Base-by-base conservation (phyloP, 2,888 invertebrate genomes). In the Andrena bucephala region DNA sequence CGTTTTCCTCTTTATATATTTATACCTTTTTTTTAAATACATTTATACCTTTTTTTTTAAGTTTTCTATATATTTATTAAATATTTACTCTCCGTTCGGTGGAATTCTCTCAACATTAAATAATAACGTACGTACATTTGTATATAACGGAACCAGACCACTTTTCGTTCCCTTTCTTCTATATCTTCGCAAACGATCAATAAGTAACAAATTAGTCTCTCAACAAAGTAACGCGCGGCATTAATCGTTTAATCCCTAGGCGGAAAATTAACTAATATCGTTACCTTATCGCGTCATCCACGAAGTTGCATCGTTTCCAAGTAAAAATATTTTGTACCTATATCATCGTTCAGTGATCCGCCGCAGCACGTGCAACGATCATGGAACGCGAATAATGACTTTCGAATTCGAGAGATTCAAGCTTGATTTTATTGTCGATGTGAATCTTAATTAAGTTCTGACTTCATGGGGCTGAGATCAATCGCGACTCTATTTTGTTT, bases 51-150 rank as follows among this genome's bases (percentile, higher is more conserved):
- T 77, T 75, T 77, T 77, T 71, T 82, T 83, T 77, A 77, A 84
- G 85, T 67, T 82, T 75, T 42, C 74, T 71, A 68, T 67, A 29
- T 72, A 68, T 54, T 52, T 71, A 42, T 77, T 87, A 85, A 80
- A 86, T 87, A 87, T 81, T 57, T 86, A 82, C 75, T 86, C 84
- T 90, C 72, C 85, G 73, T 85, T 89, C 77, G 85, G 80, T 89
- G 83, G 86, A 87, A 88, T 85, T 87, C 86, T 78, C 10, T 90
- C 87, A 91, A 91, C 90, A 89, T 85, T 88, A 91, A 91, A 90
- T 89, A 77, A 90, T 89, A 84, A 86, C 87, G 74, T 80, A 83
- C 68, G 77, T 87, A 83, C 79, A 72, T 80, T 74, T 76, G 80
- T 79, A 77, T 87, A 82, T 82, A 77, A 80, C 63, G 75, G 67